Percentiles rank a stretch among this genome's conserved stretches.
Evolutionary conservation across 2,113 vertebrate species (phyloP).

Genomic region (Anguilla japonica): DNA sequence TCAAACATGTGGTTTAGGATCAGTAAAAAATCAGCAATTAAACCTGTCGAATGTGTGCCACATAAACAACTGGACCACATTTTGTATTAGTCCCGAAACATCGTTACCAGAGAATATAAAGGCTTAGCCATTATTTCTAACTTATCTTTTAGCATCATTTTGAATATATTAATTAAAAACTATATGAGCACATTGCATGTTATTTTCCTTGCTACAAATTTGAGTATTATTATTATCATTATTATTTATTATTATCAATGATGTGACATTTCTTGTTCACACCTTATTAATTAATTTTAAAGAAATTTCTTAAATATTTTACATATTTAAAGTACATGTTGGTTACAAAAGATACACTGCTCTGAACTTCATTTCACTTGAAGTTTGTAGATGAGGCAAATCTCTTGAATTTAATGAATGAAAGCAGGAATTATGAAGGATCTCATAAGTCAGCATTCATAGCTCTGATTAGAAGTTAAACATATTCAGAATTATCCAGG

Average conservation of each 20-base stretch:
- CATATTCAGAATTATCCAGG: background rate
- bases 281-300: too few species aligned
- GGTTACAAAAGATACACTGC: too few species aligned
- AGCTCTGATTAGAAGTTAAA: background rate
- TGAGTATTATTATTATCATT: too few species aligned
- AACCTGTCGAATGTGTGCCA: background rate
- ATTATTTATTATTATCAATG: too few species aligned
- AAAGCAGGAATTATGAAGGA: background rate
- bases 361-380: too few species aligned
- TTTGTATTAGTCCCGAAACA: slow-evolving; percentile 15
- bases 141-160: background rate
- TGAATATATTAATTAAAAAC: background rate
- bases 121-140: background rate
- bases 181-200: background rate
- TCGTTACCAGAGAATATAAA: background rate
- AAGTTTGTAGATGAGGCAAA: background rate
- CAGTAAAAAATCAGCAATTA: slow-evolving; percentile 1
- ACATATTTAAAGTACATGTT: too few species aligned
- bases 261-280: too few species aligned
- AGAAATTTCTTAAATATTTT: too few species aligned
- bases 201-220: background rate
- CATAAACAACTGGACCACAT: background rate
- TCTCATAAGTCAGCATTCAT: background rate
- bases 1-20: background rate
- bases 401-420: background rate